Percentiles rank a stretch among this genome's conserved stretches.
phyloP scores from a whole-genome alignment of 2,797 vertebrate species.

The Scomberomorus guttatus region DNA sequence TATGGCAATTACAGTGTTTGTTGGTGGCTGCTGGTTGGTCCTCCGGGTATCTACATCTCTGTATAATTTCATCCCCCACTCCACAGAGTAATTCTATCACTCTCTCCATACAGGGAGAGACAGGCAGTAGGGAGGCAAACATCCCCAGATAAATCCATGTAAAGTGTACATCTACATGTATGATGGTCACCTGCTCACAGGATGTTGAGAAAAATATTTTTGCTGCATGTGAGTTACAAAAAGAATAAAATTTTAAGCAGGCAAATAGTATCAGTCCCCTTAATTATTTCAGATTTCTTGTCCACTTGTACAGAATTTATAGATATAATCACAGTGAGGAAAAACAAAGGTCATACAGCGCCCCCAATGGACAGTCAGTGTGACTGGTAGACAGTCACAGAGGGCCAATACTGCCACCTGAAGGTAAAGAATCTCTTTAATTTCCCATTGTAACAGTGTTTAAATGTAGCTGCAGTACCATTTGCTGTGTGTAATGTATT shows the following conservation, averaged over 20 bases:
- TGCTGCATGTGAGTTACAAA: conserved; percentile 22
- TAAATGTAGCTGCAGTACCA: conserved; percentile 53
- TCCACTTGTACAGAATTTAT: conserved; percentile 45
- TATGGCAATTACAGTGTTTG: conserved; percentile 69
- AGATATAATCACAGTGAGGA: conserved; percentile 42
- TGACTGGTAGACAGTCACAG: neutral
- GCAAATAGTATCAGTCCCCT: conserved; percentile 49
- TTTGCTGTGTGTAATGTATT: conserved; percentile 76
- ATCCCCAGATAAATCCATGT: conserved; percentile 69
- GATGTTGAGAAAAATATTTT: conserved; percentile 55
- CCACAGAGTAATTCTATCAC: conserved; percentile 65
- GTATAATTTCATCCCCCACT: conserved; percentile 64
- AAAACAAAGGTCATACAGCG: conserved; percentile 34
- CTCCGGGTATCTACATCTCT: conserved; percentile 62
- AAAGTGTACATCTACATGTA: conserved; percentile 57
- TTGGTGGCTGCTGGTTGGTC: conserved; percentile 59
- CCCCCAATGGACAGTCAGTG: conserved; percentile 56
- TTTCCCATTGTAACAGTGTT: conserved; percentile 44
- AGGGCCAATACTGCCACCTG: conserved; percentile 78
- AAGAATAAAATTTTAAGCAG: conserved; percentile 4
- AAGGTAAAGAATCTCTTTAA: conserved; percentile 49
- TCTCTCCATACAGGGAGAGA: conserved; percentile 40
- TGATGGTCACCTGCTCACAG: conserved; percentile 53
- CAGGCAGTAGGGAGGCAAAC: conserved; percentile 39
- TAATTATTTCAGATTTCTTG: conserved; percentile 39